phyloP scores from a whole-genome alignment of 1,140 invertebrate species.

The Megalopta genalis region DNA sequence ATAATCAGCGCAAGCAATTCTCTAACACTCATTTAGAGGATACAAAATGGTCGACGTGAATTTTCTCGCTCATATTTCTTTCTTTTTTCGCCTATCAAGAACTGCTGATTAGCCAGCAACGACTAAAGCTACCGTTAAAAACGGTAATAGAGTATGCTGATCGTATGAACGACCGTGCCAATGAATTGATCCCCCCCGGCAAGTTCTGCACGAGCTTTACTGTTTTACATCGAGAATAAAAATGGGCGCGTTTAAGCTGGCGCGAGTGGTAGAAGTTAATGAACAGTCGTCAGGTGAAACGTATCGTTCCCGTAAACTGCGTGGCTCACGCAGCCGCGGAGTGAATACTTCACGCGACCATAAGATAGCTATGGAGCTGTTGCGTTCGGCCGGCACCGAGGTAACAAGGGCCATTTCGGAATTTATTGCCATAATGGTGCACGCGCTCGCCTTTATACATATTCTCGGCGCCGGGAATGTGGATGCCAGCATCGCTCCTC shows the following conservation, averaged over 20 bases:
- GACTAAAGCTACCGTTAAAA: too few relatives aligned
- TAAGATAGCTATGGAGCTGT: neutral
- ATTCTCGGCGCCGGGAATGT: constrained; percentile 1
- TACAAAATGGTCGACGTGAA: too few relatives aligned
- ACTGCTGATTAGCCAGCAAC: too few relatives aligned
- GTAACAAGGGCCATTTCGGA: constrained; percentile 14
- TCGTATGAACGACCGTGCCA: too few relatives aligned
- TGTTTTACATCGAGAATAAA: neutral
- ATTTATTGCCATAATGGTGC: constrained; percentile 28
- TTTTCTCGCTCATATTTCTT: too few relatives aligned
- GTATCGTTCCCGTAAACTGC: neutral
- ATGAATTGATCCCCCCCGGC: too few relatives aligned
- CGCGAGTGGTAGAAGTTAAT: neutral
- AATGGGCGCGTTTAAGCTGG: neutral
- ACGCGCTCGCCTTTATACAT: neutral
- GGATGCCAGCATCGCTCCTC: constrained; percentile 41
- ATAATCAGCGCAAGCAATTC: too few relatives aligned
- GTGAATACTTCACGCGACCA: neutral
- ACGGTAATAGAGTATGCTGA: too few relatives aligned
- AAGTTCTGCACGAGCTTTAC: neutral
- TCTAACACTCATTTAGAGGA: too few relatives aligned
- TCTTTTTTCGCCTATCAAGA: too few relatives aligned
- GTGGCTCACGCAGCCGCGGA: neutral
- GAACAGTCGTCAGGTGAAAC: neutral
- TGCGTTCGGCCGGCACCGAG: neutral